phyloP scores from a whole-genome alignment of 2,888 invertebrate species.

The Autographa pulchrina region DNA sequence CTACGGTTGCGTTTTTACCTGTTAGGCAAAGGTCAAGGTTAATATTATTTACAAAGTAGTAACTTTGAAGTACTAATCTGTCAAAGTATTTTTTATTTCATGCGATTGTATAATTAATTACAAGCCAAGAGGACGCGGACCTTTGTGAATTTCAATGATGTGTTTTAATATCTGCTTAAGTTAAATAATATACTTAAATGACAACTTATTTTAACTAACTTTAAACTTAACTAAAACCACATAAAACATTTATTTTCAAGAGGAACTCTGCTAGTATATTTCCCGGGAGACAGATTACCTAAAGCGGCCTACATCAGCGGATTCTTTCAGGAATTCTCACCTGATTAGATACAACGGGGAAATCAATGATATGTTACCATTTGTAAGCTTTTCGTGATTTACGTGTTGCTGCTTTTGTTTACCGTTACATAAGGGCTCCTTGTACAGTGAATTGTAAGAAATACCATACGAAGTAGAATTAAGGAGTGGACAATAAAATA shows the following conservation, averaged over 20 bases:
- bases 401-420: conserved; percentile 6
- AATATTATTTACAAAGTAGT: conserved; percentile 48
- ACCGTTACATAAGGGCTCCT: background rate
- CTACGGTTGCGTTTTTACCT: conserved; percentile 46
- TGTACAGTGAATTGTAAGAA: too few relatives aligned
- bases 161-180: too few relatives aligned
- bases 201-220: background rate
- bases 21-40: conserved; percentile 33
- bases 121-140: too few relatives aligned
- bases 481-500: too few relatives aligned
- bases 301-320: conserved; percentile 61
- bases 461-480: too few relatives aligned
- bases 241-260: conserved; percentile 68
- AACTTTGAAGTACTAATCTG: conserved; percentile 21
- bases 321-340: conserved; percentile 61
- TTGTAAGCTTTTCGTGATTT: conserved; percentile 27
- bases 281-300: conserved; percentile 78
- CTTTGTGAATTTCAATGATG: too few relatives aligned
- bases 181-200: background rate
- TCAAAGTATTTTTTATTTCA: conserved; percentile 9
- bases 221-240: conserved; percentile 8
- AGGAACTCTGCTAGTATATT: conserved; percentile 70
- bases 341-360: conserved; percentile 56
- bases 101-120: background rate
- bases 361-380: conserved; percentile 54